Evolutionary conservation across 1,140 invertebrate species (phyloP).

Genomic region (Thaumatotibia leucotreta): DNA sequence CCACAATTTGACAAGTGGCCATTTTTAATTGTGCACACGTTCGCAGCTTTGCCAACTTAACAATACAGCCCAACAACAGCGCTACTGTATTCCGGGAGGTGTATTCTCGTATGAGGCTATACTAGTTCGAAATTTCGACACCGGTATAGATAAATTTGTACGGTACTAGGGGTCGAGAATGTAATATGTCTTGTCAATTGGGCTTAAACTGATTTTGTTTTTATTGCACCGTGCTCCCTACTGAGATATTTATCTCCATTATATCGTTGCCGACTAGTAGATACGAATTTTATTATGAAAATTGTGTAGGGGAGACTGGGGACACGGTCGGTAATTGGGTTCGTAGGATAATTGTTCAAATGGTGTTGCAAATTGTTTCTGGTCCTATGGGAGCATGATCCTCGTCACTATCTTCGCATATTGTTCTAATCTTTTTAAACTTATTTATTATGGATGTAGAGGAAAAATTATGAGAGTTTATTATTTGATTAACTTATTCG

Average conservation of each 20-base stretch:
- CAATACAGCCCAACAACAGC: neutral
- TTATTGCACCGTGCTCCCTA: constrained; percentile 57
- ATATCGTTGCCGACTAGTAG: constrained; percentile 52
- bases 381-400: constrained; percentile 31
- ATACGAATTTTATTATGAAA: constrained; percentile 68
- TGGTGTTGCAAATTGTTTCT: constrained; percentile 53
- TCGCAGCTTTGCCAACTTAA: neutral
- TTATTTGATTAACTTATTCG: too few species aligned
- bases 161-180: constrained; percentile 21
- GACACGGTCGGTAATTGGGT: constrained; percentile 61
- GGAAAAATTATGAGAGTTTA: constrained; percentile 20
- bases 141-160: neutral
- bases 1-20: constrained; percentile 54
- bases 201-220: constrained; percentile 67
- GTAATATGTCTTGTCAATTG: constrained; percentile 66
- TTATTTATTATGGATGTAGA: neutral
- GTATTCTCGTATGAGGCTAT: neutral
- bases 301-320: constrained; percentile 56
- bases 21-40: constrained; percentile 40
- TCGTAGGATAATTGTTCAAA: constrained; percentile 67
- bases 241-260: constrained; percentile 72
- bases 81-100: neutral
- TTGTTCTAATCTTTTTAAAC: constrained; percentile 12
- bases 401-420: neutral
- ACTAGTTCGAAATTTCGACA: neutral